Evolutionary conservation across 30 jellyfish, hydroid and myxozoan genomes (phyloP).

Genomic region (Calvadosia cruxmelitensis): DNA sequence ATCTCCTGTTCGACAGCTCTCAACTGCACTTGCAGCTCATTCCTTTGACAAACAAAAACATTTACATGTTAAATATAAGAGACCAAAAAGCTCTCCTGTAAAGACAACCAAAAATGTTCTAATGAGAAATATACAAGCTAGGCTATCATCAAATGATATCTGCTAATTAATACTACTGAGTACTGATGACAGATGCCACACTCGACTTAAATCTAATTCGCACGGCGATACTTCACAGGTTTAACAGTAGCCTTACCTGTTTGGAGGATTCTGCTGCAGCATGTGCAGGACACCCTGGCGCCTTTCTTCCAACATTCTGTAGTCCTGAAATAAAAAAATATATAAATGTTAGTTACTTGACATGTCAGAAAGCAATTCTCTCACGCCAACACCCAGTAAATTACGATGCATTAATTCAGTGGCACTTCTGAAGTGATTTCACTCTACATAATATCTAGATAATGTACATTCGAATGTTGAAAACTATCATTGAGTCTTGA

Average conservation of each 20-base stretch:
- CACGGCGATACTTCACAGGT: not conserved
- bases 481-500: no score
- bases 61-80: not conserved
- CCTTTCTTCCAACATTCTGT: constrained; percentile 83
- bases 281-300: constrained; percentile 63
- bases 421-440: no score
- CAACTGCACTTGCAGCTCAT: constrained; percentile 61
- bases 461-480: no score
- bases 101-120: not conserved
- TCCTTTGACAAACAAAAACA: constrained; percentile 27
- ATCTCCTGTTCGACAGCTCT: constrained; percentile 61
- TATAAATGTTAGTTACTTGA: no score
- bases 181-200: not conserved
- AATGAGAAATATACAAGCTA: not conserved
- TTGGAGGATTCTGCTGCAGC: constrained; percentile 88
- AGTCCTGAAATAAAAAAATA: constrained; percentile 25
- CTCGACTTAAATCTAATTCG: not conserved
- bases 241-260: constrained; percentile 35
- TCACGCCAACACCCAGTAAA: no score
- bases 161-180: no score
- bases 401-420: no score
- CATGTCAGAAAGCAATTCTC: no score
- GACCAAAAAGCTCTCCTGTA: not conserved
- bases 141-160: no score
- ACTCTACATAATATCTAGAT: no score